Conservation (phyloP, 1,140 invertebrate genomes). For the Drosophila triauraria region DNA sequence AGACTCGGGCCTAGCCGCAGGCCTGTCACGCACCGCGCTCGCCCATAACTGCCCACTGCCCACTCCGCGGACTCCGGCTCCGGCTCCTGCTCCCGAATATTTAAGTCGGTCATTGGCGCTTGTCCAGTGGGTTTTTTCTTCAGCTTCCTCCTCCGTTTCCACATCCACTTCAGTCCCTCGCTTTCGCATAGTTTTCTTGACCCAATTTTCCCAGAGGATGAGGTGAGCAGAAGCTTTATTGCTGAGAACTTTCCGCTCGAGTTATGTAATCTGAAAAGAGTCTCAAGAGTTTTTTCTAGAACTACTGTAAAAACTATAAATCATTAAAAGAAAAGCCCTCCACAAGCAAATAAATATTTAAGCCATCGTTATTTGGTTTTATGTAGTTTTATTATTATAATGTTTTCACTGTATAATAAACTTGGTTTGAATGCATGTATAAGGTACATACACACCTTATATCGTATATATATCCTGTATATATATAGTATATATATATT, state of each 20-base stretch:
- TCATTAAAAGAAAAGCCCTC: background rate
- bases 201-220: constrained; percentile 48
- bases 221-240: constrained; percentile 18
- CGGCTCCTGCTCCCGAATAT: constrained; percentile 50
- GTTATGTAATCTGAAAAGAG: constrained; percentile 25
- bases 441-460: constrained; percentile 60
- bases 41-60: constrained; percentile 36
- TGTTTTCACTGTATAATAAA: constrained; percentile 63
- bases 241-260: constrained; percentile 15
- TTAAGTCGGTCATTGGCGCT: constrained; percentile 70
- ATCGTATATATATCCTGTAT: constrained; percentile 54
- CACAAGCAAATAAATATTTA: background rate
- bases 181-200: constrained; percentile 54
- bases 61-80: constrained; percentile 25
- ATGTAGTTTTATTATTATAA: constrained; percentile 72
- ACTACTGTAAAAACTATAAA: background rate
- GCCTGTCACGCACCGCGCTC: constrained; percentile 30
- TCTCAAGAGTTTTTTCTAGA: background rate
- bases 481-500: constrained; percentile 37
- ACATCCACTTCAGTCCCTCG: constrained; percentile 12
- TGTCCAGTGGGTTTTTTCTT: constrained; percentile 40
- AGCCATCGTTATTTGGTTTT: constrained; percentile 33
- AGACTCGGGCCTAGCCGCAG: constrained; percentile 7
- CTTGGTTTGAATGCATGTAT: constrained; percentile 64
- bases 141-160: constrained; percentile 16